Conservation (phyloP, 2,888 invertebrate genomes). For the Athalia circularis region DNA sequence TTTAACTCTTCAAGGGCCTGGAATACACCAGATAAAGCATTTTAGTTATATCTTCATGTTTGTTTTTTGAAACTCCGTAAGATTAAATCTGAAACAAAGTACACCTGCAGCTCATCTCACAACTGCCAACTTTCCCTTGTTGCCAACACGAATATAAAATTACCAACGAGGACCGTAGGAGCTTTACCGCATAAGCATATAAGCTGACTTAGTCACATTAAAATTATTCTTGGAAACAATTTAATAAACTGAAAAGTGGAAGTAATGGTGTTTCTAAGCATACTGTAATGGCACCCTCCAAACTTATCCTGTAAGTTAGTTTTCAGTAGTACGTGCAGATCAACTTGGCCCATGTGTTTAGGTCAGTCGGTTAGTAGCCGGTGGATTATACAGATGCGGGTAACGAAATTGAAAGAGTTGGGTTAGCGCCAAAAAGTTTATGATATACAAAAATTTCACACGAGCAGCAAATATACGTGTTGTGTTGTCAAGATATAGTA, state of each 20-base stretch:
- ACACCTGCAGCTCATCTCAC: no score
- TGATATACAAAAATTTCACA: constrained; percentile 32
- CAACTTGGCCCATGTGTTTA: constrained; percentile 26
- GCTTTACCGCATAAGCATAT: not conserved
- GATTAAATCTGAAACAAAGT: not conserved
- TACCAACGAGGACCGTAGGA: not conserved
- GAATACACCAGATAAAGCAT: not conserved
- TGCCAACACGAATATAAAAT: no score
- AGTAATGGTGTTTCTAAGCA: constrained; percentile 9
- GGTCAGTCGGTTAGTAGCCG: constrained; percentile 27
- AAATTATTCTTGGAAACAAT: constrained; percentile 48
- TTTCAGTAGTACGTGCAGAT: constrained; percentile 14
- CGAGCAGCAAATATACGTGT: constrained; percentile 21
- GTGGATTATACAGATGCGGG: constrained; percentile 19
- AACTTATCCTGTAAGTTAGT: constrained; percentile 30
- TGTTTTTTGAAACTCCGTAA: not conserved
- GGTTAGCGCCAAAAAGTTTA: constrained; percentile 30
- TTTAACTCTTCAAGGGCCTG: not conserved
- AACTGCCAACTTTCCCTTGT: no score
- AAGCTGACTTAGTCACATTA: not conserved
- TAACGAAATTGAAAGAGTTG: constrained; percentile 27
- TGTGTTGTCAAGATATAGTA: not conserved
- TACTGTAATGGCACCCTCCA: constrained; percentile 30
- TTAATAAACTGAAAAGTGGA: constrained; percentile 36
- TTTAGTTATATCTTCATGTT: not conserved